Evolutionary conservation across 2,888 invertebrate genomes (phyloP), one percentile per base, ranked within the genome.

Genomic region (Xestia xanthographa): DNA sequence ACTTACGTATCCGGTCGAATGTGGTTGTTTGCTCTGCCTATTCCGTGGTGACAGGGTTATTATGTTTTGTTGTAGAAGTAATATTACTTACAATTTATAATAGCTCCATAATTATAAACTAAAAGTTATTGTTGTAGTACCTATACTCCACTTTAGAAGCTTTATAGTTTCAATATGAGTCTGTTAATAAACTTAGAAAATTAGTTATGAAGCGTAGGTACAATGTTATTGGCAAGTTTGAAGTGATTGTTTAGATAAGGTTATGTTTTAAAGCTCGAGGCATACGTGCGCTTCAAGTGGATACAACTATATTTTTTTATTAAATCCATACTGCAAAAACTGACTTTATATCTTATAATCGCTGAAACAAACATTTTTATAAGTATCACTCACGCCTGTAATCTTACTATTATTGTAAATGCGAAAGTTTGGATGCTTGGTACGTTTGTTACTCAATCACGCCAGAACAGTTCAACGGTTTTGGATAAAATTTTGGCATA

Each of bases 131-230:
- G 4, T 72, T 72, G 14, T 60, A 50, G 66, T 66, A 43, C 22
- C 17, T 43, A 29, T 58, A 38, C 29, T 45, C n/a, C 14, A 78
- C 65, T 72, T 26, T 41, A 5, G n/a, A 29, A 80, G 43, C 43
- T 72, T 79, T 60, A 43, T 45, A 45, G 50, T 45, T 41, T 6
- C 38, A 45, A 38, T 66, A 53, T 60, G 5, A 72, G 48, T 3
- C 8, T 71, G 65, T 50, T 66, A 66, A 17, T 45, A 29, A 66
- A 53, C 38, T 80, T 38, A 60, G 26, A 29, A 34, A 29, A 50
- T 60, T 50, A 79, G 41, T 65, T 71, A 43, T 66, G 56, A 79
- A 22, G 45, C 20, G 26, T 43, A n/a, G n/a, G n/a, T n/a, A 58
- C 26, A 50, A 45, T 66, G 50, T 50, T 80, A 60, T 60, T 66